Evolutionary conservation across 2,113 vertebrate species (phyloP), one percentile per base, ranked within the genome.

Genomic region (Chitala chitala): DNA sequence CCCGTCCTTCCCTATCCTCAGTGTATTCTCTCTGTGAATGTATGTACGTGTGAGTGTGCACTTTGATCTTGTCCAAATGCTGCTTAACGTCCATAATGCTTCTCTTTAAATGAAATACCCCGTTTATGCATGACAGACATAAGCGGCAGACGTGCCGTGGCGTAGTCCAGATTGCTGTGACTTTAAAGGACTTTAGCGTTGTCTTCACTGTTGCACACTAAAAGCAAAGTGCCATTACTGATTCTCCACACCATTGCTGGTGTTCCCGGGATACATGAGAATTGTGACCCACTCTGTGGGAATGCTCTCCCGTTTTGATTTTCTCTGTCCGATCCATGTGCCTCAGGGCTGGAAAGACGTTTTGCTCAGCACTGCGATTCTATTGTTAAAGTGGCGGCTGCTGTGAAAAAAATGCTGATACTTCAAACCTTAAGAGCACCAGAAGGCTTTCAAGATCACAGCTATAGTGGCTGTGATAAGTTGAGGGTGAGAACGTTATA

Each of bases 391-490:
- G n/a, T n/a, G n/a, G 4, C 51, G 24, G 42, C 36, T 36, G 42
- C n/a, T 13, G 26, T 42, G 10, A 40, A 42, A 56, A 33, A 56
- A 53, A 50, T 55, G 69, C 53, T 17, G 6, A 40, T 40, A 15
- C 13, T 71, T 9, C n/a, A 24, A 38, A 22, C 51, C 7, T 2
- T 42, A 20, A 22, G 24, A 50, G 65, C 65, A 22, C 38, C 17
- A 42, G 44, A 56, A 58, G n/a, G 36, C 70, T 73, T 71, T 40
- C 31, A 61, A 61, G 42, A 22, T 63, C 48, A 33, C 42, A 72
- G 40, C 56, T 61, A 22, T 17, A 58, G 9, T 61, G 22, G 33
- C 5, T 46, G 22, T 56, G 42, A 13, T 38, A 58, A 59, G 26
- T 61, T 15, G 31, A 73, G 44, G 55, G 8, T n/a, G 44, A 59